Evolutionary conservation across 2,113 vertebrate genomes (phyloP).

Genomic region (Gobius niger): DNA sequence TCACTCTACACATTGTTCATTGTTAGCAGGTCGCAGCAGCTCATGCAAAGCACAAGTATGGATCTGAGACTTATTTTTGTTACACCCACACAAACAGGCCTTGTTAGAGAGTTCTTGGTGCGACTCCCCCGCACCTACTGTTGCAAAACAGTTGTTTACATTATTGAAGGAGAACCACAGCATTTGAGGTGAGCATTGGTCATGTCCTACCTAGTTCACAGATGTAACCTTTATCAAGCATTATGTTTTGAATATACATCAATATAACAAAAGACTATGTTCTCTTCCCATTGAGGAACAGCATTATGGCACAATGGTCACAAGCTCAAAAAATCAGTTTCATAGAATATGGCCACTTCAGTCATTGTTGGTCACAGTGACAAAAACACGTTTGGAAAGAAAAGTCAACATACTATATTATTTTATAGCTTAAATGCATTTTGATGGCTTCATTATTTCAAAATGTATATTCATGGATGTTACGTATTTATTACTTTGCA

Average conservation of each 20-base stretch:
- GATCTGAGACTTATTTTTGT: slow-evolving; percentile 37
- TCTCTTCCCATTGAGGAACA: no score
- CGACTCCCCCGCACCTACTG: slow-evolving; percentile 25
- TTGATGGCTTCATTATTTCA: no score
- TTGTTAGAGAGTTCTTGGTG: slow-evolving; percentile 34
- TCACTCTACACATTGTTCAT: slow-evolving; percentile 34
- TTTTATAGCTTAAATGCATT: no score
- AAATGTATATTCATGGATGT: no score
- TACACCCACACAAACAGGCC: slow-evolving; percentile 38
- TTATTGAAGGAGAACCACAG: not conserved
- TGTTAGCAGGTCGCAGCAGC: slow-evolving; percentile 28
- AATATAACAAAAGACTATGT: no score
- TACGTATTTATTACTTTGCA: no score
- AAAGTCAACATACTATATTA: not conserved
- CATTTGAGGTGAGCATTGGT: slow-evolving; percentile 11
- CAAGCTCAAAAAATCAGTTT: no score
- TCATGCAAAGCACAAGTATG: slow-evolving; percentile 18
- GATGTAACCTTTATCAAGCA: not conserved
- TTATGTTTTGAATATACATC: not conserved
- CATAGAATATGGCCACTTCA: no score
- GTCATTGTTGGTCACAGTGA: no score
- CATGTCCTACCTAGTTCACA: not conserved
- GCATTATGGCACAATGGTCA: no score
- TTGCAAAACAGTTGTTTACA: slow-evolving; percentile 37
- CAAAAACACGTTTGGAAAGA: not conserved